Evolutionary conservation across 2,113 vertebrate genomes (phyloP).

Genomic region (Ctenomys sociabilis): DNA sequence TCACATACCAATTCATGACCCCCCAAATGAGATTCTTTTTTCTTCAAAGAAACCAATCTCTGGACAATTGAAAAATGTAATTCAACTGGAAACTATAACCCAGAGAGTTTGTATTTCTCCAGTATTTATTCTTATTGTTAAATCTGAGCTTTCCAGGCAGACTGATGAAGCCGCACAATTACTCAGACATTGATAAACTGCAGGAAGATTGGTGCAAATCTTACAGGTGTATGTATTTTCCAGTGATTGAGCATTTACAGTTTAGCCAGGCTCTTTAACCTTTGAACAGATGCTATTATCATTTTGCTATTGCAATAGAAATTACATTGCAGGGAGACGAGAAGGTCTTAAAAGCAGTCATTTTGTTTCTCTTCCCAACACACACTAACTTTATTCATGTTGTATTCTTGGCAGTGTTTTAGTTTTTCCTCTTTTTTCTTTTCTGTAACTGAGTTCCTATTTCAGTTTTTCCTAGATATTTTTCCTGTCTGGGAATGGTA

Average conservation of each 20-base stretch:
- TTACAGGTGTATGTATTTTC: not conserved
- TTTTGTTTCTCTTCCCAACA: not conserved
- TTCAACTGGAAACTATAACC: not conserved
- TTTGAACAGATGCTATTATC: conserved; percentile 1
- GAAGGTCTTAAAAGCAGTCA: not conserved
- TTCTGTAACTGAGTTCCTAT: not conserved
- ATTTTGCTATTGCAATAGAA: not conserved
- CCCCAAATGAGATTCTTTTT: not conserved
- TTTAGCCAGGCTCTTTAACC: conserved; percentile 40
- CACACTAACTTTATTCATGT: not conserved
- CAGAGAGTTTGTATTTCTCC: not conserved
- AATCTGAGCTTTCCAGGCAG: conserved; percentile 26
- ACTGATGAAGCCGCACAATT: conserved; percentile 11
- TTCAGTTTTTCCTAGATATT: not conserved
- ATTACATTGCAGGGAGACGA: not conserved
- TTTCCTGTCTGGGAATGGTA: not conserved
- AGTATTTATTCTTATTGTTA: not conserved
- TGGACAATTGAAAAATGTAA: not conserved
- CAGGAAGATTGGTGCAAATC: conserved; percentile 28
- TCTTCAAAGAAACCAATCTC: conserved; percentile 34
- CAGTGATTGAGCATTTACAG: conserved; percentile 32
- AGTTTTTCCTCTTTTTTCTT: not conserved
- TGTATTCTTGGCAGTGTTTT: not conserved
- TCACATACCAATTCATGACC: not conserved
- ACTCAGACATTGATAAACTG: not conserved